Percentiles rank a stretch among this genome's conserved stretches.
Evolutionary conservation across 2,797 vertebrate species (phyloP).

Genomic region (Alexandromys oeconomus): DNA sequence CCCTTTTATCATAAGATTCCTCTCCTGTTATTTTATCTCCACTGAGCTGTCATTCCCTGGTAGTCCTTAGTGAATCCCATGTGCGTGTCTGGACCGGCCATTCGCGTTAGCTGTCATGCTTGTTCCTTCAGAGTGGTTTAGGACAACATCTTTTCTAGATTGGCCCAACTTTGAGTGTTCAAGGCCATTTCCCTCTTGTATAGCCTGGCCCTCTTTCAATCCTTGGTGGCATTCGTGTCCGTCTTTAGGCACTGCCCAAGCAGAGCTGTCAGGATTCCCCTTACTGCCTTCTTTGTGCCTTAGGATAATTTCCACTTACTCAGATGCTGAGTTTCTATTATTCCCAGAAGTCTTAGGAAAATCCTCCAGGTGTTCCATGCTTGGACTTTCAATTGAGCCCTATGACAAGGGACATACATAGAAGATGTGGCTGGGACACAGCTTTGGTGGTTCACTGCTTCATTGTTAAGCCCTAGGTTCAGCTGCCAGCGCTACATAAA

Average conservation of each 20-base stretch:
- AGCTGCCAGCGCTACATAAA: background rate
- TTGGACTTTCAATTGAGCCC: background rate
- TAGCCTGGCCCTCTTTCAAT: background rate
- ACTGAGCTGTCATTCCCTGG: background rate
- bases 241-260: background rate
- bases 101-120: accelerated
- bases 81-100: background rate
- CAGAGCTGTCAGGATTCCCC: background rate
- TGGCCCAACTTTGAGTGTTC: background rate
- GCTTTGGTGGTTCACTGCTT: background rate
- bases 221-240: conserved; percentile 7
- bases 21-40: background rate
- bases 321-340: background rate
- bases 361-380: no score
- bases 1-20: background rate
- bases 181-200: background rate
- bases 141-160: background rate
- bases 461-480: background rate
- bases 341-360: background rate
- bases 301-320: background rate
- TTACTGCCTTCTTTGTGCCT: background rate
- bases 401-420: background rate
- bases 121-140: background rate
- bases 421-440: background rate
- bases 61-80: no score